Evolutionary conservation across 2,888 invertebrate species (phyloP), one percentile per base, ranked within the genome.

Genomic region (Phaedon cochleariae): DNA sequence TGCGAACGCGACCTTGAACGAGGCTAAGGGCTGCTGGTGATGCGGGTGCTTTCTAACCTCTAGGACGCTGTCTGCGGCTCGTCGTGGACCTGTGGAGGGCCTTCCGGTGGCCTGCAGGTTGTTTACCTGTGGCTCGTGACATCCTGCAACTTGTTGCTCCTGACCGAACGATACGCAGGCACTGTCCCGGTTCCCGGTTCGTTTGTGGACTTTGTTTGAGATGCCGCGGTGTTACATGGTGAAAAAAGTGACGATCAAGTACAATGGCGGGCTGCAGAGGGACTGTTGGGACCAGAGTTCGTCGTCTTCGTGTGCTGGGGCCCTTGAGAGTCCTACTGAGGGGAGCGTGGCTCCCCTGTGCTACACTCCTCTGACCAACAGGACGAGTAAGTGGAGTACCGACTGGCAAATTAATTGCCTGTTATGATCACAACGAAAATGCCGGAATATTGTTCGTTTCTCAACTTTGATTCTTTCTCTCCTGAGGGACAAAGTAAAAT

Each of bases 151-250:
- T 82, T 83, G 82, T 82, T 83, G 82, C 82, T 77, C 59, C 78
- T 75, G 76, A 78, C 78, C 79, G 76, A 67, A 67, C 71, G 64
- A 69, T 67, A 59, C 66, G 63, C 48, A n/a, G n/a, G n/a, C n/a
- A n/a, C n/a, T n/a, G n/a, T n/a, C n/a, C n/a, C n/a, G n/a, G n/a
- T n/a, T n/a, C n/a, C n/a, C n/a, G n/a, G n/a, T n/a, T n/a, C n/a
- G n/a, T n/a, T n/a, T n/a, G n/a, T n/a, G n/a, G n/a, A n/a, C n/a
- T n/a, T n/a, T n/a, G n/a, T n/a, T n/a, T n/a, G n/a, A n/a, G 78
- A 91, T 91, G 91, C 91, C 91, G 84, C 90, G 91, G 80, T 91
- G 90, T 81, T 91, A 91, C 81, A 90, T 91, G 90, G 90, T 90
- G 78, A 90, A 90, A 86, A 90, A 90, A 82, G 84, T 87, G 80